Evolutionary conservation across 2,888 invertebrate genomes (phyloP).

Genomic region (Abrostola tripartita): DNA sequence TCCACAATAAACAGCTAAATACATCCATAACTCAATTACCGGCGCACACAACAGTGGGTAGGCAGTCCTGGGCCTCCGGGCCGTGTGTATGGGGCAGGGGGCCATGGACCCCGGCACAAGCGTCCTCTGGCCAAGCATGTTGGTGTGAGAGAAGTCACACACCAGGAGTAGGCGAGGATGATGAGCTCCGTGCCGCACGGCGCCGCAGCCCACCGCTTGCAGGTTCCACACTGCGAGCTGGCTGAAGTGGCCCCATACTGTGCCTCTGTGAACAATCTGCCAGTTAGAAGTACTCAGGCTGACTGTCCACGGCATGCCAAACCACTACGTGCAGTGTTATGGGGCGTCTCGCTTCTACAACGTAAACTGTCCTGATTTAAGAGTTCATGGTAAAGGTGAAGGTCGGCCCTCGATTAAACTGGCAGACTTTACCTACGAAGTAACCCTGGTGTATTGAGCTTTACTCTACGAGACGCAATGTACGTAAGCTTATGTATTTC

Average conservation of each 20-base stretch:
- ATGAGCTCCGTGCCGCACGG: conserved; percentile 71
- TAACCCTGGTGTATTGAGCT: too few relatives aligned
- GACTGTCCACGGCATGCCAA: too few relatives aligned
- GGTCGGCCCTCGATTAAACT: too few relatives aligned
- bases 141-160: conserved; percentile 85
- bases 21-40: conserved; percentile 59
- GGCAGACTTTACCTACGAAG: too few relatives aligned
- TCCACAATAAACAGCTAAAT: not conserved
- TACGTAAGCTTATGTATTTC: too few relatives aligned
- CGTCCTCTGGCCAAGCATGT: conserved; percentile 82
- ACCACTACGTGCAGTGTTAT: too few relatives aligned
- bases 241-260: conserved; percentile 83
- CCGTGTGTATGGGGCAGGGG: conserved; percentile 71
- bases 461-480: too few relatives aligned
- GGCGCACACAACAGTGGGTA: conserved; percentile 76
- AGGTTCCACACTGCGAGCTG: conserved; percentile 82
- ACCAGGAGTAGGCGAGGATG: conserved; percentile 74
- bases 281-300: not conserved
- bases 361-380: too few relatives aligned
- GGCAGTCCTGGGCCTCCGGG: conserved; percentile 60
- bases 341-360: too few relatives aligned
- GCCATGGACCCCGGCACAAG: conserved; percentile 67
- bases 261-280: conserved; percentile 62
- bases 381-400: too few relatives aligned
- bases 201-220: conserved; percentile 80